Conservation (phyloP, 1,140 invertebrate species). For the Apis mellifera region DNA sequence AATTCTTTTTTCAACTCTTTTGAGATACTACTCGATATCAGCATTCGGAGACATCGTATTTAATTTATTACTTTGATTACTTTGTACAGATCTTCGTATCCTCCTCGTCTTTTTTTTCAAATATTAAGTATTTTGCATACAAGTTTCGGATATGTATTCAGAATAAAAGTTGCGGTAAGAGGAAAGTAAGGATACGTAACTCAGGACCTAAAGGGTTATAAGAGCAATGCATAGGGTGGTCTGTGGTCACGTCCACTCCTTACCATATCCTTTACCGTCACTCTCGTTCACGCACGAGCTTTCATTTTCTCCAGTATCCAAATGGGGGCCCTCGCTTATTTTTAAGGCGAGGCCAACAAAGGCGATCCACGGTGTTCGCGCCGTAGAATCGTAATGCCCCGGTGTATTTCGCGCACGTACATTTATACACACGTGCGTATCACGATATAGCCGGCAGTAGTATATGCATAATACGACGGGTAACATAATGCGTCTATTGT, state of each 20-base stretch:
- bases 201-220: neutral
- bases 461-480: slow-evolving; percentile 60
- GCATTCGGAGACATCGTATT: no score
- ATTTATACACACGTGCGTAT: slow-evolving; percentile 43
- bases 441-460: slow-evolving; percentile 41
- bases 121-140: no score
- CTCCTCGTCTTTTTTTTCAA: no score
- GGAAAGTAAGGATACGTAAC: no score
- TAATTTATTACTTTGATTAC: no score
- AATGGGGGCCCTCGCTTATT: slow-evolving; percentile 34
- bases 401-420: slow-evolving; percentile 53
- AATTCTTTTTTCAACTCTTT: no score
- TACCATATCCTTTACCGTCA: slow-evolving; percentile 33
- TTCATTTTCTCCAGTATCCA: slow-evolving; percentile 53
- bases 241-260: slow-evolving; percentile 4
- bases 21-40: no score
- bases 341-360: slow-evolving; percentile 54
- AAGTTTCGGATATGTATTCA: no score
- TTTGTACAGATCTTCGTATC: no score
- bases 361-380: slow-evolving; percentile 27
- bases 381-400: slow-evolving; percentile 24
- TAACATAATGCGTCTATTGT: slow-evolving; percentile 68
- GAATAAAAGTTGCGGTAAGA: no score
- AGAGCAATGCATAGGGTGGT: neutral
- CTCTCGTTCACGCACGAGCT: slow-evolving; percentile 42